phyloP scores from a whole-genome alignment of 2,888 invertebrate species.

The Epistrophe grossulariae region DNA sequence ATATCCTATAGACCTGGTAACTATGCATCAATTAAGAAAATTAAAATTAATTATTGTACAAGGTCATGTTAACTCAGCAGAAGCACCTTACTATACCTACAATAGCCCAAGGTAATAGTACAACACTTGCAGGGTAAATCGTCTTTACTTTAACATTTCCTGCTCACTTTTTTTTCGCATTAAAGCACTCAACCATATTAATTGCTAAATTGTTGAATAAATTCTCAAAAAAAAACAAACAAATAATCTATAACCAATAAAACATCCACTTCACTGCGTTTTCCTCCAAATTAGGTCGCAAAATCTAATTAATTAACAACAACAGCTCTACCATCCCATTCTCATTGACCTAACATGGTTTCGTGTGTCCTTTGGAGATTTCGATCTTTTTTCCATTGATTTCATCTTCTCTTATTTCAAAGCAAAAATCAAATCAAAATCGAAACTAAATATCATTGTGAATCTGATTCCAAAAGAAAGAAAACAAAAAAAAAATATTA shows the following conservation, averaged over 20 bases:
- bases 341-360: slow-evolving; percentile 53
- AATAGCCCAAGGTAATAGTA: no score
- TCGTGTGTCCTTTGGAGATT: slow-evolving; percentile 44
- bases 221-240: background rate
- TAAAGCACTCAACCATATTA: slow-evolving; percentile 2
- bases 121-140: no score
- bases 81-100: no score
- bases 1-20: no score
- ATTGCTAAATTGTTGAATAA: background rate
- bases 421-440: slow-evolving; percentile 56
- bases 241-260: slow-evolving; percentile 15
- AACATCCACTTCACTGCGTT: slow-evolving; percentile 14
- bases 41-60: no score
- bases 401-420: slow-evolving; percentile 41
- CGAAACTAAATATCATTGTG: slow-evolving; percentile 62
- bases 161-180: background rate
- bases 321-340: background rate
- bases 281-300: slow-evolving; percentile 44
- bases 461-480: background rate
- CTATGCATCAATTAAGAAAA: no score
- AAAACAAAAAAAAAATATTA: background rate
- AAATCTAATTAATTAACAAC: slow-evolving; percentile 64
- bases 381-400: slow-evolving; percentile 35
- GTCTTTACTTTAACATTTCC: background rate
- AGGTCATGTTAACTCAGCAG: no score